Conservation (phyloP, 2,888 invertebrate genomes). For the Minunthozetes semirufus region DNA sequence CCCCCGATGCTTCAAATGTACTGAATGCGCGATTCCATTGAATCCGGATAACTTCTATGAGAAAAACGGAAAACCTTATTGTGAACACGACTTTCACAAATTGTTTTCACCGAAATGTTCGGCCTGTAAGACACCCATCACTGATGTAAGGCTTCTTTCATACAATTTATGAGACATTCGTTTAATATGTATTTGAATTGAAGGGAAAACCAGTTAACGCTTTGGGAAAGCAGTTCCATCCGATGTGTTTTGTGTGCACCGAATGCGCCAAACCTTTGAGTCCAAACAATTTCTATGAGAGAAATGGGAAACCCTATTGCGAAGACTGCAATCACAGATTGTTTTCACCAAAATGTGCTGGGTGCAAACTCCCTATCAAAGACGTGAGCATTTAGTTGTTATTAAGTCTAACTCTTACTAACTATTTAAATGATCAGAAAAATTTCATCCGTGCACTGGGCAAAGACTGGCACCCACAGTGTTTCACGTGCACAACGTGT, state of each 20-base stretch:
- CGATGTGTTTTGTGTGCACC: constrained; percentile 97
- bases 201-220: constrained; percentile 52
- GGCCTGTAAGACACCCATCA: neutral
- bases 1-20: constrained; percentile 98
- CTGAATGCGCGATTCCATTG: constrained; percentile 90
- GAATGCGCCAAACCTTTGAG: constrained; percentile 95
- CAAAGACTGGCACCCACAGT: constrained; percentile 97
- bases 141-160: neutral
- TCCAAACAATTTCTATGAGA: constrained; percentile 96
- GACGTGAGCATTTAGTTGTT: constrained; percentile 47
- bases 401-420: neutral
- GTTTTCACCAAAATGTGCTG: constrained; percentile 96
- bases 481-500: constrained; percentile 98
- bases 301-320: constrained; percentile 94
- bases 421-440: neutral
- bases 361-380: constrained; percentile 96
- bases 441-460: constrained; percentile 62
- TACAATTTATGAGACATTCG: no score
- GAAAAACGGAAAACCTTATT: constrained; percentile 90
- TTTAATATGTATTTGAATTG: neutral
- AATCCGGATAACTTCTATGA: constrained; percentile 99
- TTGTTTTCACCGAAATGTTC: constrained; percentile 72
- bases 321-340: constrained; percentile 94
- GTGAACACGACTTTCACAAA: constrained; percentile 94
- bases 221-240: constrained; percentile 95